Evolutionary conservation across 1,140 invertebrate species (phyloP), one percentile per base, ranked within the genome.

Genomic region (Euglossa dilemma): DNA sequence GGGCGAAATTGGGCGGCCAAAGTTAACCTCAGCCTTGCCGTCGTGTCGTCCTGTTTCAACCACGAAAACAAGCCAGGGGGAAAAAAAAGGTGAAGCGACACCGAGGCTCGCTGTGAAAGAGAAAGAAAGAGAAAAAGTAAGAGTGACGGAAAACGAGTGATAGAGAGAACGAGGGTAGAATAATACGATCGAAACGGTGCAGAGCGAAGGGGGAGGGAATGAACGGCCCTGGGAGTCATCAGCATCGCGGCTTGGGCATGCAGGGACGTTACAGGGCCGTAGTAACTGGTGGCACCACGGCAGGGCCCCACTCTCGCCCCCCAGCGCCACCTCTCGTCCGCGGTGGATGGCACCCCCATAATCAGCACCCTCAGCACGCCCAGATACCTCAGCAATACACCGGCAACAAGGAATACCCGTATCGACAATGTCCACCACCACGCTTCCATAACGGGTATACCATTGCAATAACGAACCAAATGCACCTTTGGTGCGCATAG

Each of bases 371-470:
- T 72, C 91, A 90, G 74, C 91, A 91, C 67, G 73, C 73, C 23
- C 87, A 89, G 79, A 89, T 90, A 80, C 88, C 91, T 50, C 91
- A 92, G 71, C 92, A 93, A 88, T 93, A 92, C 82, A 67, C 74
- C 76, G 75, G 69, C 81, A 89, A 80, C 92, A 93, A 93, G 93
- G 92, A 94, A 87, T 92, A 93, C 84, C 93, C 93, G 82, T 93
- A 94, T 91, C 92, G 92, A 84, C 93, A 94, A 88, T 92, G 92
- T 87, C 87, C 92, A 61, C 89, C 90, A 74, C 89, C 91, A 85
- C 92, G 93, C 88, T 93, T 90, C 90, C 93, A 93, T 89, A 93
- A 93, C 88, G 92, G 92, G 92, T 93, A 90, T 84, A 89, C 47
- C 20, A 87, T 71, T 71, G 69, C 18, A 59, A n/a, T 59, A 67